A percentile compares a stretch with the other conserved stretches of the same genome.
phyloP scores from a whole-genome alignment of 2,888 invertebrate genomes.

The Sphecodes monilicornis region DNA sequence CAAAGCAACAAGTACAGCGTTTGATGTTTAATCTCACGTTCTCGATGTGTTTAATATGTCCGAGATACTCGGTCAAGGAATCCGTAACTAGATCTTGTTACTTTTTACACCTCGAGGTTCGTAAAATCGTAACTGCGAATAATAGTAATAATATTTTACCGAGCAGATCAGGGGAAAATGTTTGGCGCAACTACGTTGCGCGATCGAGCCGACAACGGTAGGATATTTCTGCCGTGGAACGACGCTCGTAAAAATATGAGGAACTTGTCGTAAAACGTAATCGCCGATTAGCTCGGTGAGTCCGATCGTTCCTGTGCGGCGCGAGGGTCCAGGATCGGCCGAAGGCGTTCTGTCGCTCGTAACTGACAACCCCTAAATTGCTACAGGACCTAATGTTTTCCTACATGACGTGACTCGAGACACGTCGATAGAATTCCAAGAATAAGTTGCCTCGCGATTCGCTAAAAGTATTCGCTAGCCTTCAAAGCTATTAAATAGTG shows the following conservation, averaged over 20 bases:
- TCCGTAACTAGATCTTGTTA: not conserved
- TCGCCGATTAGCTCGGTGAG: slow-evolving; percentile 74
- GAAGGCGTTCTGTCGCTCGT: slow-evolving; percentile 25
- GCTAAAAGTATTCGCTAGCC: not conserved
- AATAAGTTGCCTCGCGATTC: not conserved
- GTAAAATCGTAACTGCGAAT: slow-evolving; percentile 26
- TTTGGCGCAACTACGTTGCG: slow-evolving; percentile 29
- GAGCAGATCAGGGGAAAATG: slow-evolving; percentile 42
- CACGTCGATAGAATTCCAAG: not conserved
- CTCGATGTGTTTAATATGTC: not conserved
- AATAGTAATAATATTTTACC: slow-evolving; percentile 38
- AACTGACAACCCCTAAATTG: slow-evolving; percentile 20
- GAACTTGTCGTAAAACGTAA: slow-evolving; percentile 75
- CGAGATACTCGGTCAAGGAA: not conserved
- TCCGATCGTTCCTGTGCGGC: slow-evolving; percentile 41
- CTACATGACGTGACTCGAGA: not conserved
- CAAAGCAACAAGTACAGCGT: not conserved
- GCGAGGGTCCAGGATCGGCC: slow-evolving; percentile 31
- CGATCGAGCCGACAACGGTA: slow-evolving; percentile 28
- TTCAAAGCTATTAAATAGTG: not conserved
- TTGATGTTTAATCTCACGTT: too few relatives aligned
- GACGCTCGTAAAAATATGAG: slow-evolving; percentile 77
- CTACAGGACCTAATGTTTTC: slow-evolving; percentile 28
- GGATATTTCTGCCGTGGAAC: slow-evolving; percentile 62
- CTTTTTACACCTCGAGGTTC: slow-evolving; percentile 33